phyloP scores from a whole-genome alignment of 2,888 invertebrate genomes.

The Chrysopilus asiliformis region DNA sequence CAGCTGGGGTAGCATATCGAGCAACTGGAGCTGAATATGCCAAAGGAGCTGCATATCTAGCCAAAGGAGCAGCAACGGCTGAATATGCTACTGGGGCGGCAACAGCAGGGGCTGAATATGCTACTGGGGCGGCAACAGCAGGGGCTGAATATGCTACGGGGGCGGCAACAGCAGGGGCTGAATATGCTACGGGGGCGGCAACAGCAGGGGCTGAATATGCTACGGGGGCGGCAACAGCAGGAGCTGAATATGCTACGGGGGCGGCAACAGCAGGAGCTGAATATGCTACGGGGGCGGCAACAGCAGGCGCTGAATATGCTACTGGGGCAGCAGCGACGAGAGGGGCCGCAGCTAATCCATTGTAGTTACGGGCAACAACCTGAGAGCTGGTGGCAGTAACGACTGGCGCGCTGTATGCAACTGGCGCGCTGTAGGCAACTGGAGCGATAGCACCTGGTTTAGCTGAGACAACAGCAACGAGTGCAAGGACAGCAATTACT shows the following conservation, averaged over 20 bases:
- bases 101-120: constrained; percentile 14
- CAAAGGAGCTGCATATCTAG: constrained; percentile 1
- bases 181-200: constrained; percentile 18
- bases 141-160: constrained; percentile 19
- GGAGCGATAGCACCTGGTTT: constrained; percentile 12
- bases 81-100: constrained; percentile 18
- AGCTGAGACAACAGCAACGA: constrained; percentile 4
- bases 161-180: constrained; percentile 11
- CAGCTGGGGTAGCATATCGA: not conserved
- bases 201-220: constrained; percentile 15
- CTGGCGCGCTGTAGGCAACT: constrained; percentile 11
- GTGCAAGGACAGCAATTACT: too few species aligned
- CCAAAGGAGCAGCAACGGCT: constrained; percentile 4
- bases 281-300: constrained; percentile 4
- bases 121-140: constrained; percentile 20
- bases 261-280: constrained; percentile 2
- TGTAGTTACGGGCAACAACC: constrained; percentile 9
- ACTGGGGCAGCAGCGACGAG: constrained; percentile 9
- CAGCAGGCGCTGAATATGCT: constrained; percentile 6
- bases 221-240: constrained; percentile 12
- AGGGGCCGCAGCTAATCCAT: constrained; percentile 6
- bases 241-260: constrained; percentile 10
- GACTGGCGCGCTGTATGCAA: constrained; percentile 9
- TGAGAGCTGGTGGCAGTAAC: constrained; percentile 8
- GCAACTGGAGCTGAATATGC: constrained; percentile 2